Conservation (phyloP, 2,113 vertebrate species). For the Saguinus midas region DNA sequence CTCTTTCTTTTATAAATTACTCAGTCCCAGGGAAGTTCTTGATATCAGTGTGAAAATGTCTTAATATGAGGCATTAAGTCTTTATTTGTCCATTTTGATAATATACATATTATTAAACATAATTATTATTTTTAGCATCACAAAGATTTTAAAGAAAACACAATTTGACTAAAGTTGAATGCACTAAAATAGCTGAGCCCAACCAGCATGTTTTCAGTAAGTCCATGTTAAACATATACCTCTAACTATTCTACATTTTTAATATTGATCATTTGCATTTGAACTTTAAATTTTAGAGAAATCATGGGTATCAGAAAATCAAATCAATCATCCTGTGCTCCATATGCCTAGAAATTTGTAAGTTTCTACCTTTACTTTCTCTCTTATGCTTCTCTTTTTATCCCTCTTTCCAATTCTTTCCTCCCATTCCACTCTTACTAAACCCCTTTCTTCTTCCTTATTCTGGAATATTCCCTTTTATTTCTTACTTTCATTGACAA, state of each 20-base stretch:
- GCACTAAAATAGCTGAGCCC: slow-evolving; percentile 32
- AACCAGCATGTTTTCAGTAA: slow-evolving; percentile 29
- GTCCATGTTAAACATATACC: neutral
- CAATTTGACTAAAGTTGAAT: slow-evolving; percentile 65
- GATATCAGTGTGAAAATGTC: no score
- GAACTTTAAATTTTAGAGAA: neutral
- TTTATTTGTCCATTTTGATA: slow-evolving; percentile 77
- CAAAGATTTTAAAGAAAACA: slow-evolving; percentile 72
- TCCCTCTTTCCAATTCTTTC: neutral
- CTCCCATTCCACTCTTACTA: neutral
- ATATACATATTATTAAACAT: slow-evolving; percentile 64
- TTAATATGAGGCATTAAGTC: slow-evolving; percentile 38
- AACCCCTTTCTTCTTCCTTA: neutral
- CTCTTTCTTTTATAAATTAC: no score
- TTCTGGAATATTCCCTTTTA: neutral
- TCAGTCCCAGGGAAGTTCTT: no score
- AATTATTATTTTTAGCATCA: slow-evolving; percentile 64
- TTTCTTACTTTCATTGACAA: neutral
- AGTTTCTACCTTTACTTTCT: neutral
- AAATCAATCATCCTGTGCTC: neutral
- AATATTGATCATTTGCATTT: slow-evolving; percentile 39
- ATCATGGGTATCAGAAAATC: neutral
- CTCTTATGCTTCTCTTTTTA: neutral
- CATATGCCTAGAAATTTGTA: neutral
- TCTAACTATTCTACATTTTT: slow-evolving; percentile 41